These are phyloP conservation scores for Oscheius sp. DNA, from an alignment of 2,888 invertebrate genomes.

Conservation along the genomic window DNA sequence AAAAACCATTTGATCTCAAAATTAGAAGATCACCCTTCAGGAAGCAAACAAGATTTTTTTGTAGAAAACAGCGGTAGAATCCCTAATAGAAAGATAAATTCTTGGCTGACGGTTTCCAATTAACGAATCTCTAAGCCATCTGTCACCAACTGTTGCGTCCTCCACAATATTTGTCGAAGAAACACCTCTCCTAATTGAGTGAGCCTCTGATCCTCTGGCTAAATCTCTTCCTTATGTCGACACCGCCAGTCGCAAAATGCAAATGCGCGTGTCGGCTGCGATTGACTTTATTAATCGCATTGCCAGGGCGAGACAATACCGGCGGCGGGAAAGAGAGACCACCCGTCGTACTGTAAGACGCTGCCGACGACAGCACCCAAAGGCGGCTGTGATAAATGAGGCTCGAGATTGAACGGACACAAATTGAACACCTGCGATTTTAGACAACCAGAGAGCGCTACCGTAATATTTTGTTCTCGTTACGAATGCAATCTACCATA, in stretches of 20 bases:
- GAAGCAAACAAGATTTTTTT: no score
- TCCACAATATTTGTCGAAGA: not conserved
- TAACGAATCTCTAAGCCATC: no score
- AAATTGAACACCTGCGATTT: not conserved
- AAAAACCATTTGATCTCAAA: no score
- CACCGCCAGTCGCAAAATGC: slow-evolving; percentile 26
- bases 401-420: not conserved
- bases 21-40: no score
- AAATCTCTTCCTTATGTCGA: slow-evolving; percentile 11
- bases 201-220: not conserved
- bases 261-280: slow-evolving; percentile 27
- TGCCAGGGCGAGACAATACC: slow-evolving; percentile 4
- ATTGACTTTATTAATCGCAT: slow-evolving; percentile 31
- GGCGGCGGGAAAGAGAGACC: slow-evolving; percentile 8
- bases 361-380: not conserved
- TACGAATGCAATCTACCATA: no score
- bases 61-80: no score
- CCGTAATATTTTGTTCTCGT: not conserved
- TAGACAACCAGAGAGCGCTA: not conserved
- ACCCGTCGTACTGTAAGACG: not conserved
- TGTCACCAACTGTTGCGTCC: slow-evolving; percentile 15
- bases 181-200: slow-evolving; percentile 6
- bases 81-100: no score
- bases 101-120: no score
- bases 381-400: no score